A percentile compares a stretch with the other conserved stretches of the same genome.
Evolutionary conservation across 2,113 vertebrate genomes (phyloP).

Genomic region (Gallinago undulata): DNA sequence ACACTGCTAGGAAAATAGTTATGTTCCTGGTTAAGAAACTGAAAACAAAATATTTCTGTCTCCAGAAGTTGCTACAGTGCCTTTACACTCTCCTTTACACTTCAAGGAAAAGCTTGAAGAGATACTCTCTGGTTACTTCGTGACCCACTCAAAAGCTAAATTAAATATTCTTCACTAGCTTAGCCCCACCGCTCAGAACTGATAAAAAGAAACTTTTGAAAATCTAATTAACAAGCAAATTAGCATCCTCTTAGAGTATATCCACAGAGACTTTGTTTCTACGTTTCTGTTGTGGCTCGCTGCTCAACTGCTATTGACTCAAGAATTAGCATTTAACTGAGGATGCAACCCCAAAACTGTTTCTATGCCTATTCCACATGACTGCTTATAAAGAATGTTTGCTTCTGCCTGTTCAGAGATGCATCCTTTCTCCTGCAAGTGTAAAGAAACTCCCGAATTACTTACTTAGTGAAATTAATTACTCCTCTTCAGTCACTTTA

Average conservation of each 20-base stretch:
- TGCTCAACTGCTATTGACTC: neutral
- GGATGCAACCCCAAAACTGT: neutral
- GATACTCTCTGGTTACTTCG: neutral
- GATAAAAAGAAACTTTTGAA: slow-evolving; percentile 23
- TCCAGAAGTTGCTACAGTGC: neutral
- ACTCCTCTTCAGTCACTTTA: neutral
- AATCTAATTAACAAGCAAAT: slow-evolving; percentile 38
- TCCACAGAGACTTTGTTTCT: slow-evolving; percentile 1
- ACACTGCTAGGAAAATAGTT: neutral
- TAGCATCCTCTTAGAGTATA: slow-evolving; percentile 7
- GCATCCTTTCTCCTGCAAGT: neutral
- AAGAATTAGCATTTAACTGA: neutral
- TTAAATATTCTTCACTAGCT: neutral
- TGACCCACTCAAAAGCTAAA: slow-evolving; percentile 15
- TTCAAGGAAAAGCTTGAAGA: neutral
- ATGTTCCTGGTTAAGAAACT: neutral
- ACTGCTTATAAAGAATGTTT: neutral
- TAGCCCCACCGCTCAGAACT: neutral
- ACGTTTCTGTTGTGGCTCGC: neutral
- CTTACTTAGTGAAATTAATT: neutral
- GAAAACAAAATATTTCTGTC: neutral
- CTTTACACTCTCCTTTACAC: neutral
- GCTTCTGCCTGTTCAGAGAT: neutral
- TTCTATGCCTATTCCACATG: neutral
- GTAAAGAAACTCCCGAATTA: neutral